Base-by-base conservation (phyloP, 2,888 invertebrate genomes). In the Drosophila dives region DNA sequence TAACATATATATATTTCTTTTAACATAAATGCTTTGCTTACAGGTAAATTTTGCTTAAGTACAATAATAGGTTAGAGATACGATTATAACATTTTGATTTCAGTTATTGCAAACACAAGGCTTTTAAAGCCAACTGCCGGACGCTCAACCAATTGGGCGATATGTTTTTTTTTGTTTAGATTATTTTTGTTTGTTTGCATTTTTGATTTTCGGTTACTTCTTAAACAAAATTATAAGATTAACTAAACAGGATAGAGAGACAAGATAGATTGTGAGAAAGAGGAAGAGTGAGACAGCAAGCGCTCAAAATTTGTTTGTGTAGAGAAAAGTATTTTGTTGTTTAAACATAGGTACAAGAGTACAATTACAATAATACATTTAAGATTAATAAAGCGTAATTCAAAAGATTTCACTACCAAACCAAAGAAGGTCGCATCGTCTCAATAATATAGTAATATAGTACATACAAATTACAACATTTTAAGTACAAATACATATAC, bases 331-430 rank as follows among this genome's bases (percentile, higher is more conserved):
- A 15, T 45, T 45, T 45, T 56, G 61, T 68, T 63, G 56, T 67
- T 73, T 86, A 77, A 77, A 83, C 66, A 71, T 87, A 85, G 83
- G 83, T 83, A 85, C 81, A 50, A 40, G 64, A 80, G 80, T 86
- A 80, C 68, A 60, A 62, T 82, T 84, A 81, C 64, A 77, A 75
- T 79, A 80, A 83, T 79, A 82, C 66, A 74, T 65, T 83, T 83
- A 86, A 86, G 81, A 88, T 88, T 88, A 90, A 90, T 88, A 90
- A 88, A 88, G 88, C 88, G 90, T 90, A 90, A 83, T 86, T 81
- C 54, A 73, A 84, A 75, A 84, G 80, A 89, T 86, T 89, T 86
- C 66, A 80, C 83, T 90, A 89, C 81, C 75, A 77, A 80, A 77
- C 78, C 74, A 58, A 78, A 75, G 64, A 81, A 77, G 73, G 81